phyloP scores from a whole-genome alignment of 2,113 vertebrate genomes.

The Choloepus hoffmanni region DNA sequence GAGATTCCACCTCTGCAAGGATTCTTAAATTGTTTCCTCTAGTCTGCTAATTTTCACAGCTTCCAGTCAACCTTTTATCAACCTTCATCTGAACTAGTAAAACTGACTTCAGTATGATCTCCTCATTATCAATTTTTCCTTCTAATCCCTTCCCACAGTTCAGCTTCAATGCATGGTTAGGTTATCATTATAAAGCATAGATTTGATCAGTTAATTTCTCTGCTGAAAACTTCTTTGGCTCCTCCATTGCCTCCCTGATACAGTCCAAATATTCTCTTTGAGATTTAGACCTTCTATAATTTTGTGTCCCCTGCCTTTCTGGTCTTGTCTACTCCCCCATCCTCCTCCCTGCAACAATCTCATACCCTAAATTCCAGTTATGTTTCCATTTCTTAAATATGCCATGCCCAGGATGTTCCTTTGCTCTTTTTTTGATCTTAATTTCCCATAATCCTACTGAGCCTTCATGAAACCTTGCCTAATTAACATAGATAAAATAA shows the following conservation, averaged over 20 bases:
- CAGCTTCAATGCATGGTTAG: neutral
- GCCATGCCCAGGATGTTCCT: neutral
- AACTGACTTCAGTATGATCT: neutral
- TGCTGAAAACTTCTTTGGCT: neutral
- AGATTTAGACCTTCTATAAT: neutral
- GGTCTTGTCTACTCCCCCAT: neutral
- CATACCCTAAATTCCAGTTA: neutral
- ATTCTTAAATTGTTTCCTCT: neutral
- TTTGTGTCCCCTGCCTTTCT: neutral
- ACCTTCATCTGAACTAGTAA: neutral
- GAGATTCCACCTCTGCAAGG: neutral
- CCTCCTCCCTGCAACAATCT: neutral
- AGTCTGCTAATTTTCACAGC: neutral
- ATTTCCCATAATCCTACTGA: neutral
- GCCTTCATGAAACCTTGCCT: neutral
- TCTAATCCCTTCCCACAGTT: neutral
- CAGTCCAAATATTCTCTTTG: neutral
- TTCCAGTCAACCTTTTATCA: neutral
- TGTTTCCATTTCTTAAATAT: neutral
- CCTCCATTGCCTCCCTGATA: neutral
- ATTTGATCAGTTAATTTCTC: neutral
- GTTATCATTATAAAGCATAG: neutral
- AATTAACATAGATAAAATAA: constrained; percentile 19
- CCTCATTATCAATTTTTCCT: neutral
- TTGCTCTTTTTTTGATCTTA: neutral